Conservation (phyloP, 53 echinoderm and acorn worm species). For the Apostichopus leukothele region DNA sequence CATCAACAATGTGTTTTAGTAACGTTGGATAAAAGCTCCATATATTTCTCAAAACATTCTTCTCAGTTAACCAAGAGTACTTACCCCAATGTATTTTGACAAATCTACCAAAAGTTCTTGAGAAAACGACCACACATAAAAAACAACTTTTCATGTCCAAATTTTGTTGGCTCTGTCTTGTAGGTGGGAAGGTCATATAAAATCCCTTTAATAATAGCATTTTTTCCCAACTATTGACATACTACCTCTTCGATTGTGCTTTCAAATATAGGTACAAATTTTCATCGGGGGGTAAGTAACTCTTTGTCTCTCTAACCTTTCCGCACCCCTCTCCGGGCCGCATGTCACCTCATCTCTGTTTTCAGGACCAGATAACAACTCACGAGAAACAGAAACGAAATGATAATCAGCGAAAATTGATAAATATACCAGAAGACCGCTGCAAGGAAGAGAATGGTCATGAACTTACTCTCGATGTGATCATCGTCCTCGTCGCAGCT, state of each 20-base stretch:
- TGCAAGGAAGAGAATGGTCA: slow-evolving; percentile 94
- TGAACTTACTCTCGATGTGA: slow-evolving; percentile 97
- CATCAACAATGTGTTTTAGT: no score
- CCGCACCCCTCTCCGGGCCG: slow-evolving; percentile 33
- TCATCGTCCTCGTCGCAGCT: slow-evolving; percentile 86
- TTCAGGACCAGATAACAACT: slow-evolving; percentile 88
- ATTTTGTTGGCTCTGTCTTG: no score
- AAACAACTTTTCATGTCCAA: no score
- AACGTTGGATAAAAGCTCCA: not conserved
- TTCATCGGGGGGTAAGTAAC: not conserved
- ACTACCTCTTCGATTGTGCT: no score
- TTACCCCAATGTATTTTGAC: not conserved
- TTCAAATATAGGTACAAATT: not conserved
- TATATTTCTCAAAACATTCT: not conserved
- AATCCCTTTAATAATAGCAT: no score
- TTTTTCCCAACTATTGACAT: no score
- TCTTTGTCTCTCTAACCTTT: not conserved
- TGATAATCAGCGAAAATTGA: slow-evolving; percentile 84
- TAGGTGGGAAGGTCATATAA: no score
- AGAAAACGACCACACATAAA: no score
- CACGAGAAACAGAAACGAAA: slow-evolving; percentile 83
- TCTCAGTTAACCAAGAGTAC: not conserved
- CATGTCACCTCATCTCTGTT: slow-evolving; percentile 75
- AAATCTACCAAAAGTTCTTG: not conserved
- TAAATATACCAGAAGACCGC: slow-evolving; percentile 96